A percentile compares a stretch with the other conserved stretches of the same genome.
Conservation (phyloP, 2,797 vertebrate genomes). For the Pachyuromys duprasi region DNA sequence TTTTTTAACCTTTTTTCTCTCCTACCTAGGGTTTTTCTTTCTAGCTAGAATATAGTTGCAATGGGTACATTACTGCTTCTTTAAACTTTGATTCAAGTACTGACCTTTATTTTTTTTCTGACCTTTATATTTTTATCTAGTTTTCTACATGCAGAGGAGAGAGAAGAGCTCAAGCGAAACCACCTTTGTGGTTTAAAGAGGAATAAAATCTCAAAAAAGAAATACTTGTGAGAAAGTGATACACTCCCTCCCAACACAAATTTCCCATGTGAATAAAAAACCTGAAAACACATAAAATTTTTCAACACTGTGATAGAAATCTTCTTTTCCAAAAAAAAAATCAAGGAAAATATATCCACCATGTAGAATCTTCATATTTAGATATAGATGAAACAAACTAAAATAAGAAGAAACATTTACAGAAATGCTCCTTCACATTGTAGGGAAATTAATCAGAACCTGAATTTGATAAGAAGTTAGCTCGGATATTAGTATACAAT, state of each 20-base stretch:
- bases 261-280: neutral
- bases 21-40: neutral
- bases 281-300: neutral
- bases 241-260: neutral
- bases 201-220: neutral
- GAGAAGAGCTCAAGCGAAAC: neutral
- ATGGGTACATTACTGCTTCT: neutral
- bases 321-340: neutral
- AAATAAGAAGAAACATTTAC: neutral
- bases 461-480: slow-evolving; percentile 34
- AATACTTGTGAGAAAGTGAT: neutral
- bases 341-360: neutral
- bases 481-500: neutral
- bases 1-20: no score
- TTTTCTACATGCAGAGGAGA: neutral
- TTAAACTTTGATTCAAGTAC: neutral
- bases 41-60: neutral
- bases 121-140: neutral
- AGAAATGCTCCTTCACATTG: neutral
- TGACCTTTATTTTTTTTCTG: neutral
- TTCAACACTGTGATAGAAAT: neutral
- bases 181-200: neutral
- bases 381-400: neutral
- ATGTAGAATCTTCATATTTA: slow-evolving; percentile 1
- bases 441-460: neutral